Percentiles rank a stretch among this genome's conserved stretches.
phyloP scores from a whole-genome alignment of 2,888 invertebrate species.

The Aproaerema taeniolella region DNA sequence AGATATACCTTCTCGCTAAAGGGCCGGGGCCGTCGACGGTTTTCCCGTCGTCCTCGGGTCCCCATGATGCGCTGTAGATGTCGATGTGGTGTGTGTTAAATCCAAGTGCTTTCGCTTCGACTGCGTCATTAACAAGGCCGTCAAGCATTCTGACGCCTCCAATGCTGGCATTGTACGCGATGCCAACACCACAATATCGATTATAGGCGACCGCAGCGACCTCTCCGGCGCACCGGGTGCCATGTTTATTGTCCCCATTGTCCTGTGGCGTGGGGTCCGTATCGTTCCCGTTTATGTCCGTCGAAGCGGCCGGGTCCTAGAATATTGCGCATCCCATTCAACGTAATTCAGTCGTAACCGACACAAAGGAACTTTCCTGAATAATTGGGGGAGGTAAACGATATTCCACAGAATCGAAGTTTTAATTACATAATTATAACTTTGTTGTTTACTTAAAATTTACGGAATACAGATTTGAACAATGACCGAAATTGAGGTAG shows the following conservation, averaged over 20 bases:
- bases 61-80: slow-evolving; percentile 98
- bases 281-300: slow-evolving; percentile 98
- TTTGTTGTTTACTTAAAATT: slow-evolving; percentile 9
- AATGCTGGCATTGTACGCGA: slow-evolving; percentile 97
- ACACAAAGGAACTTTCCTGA: slow-evolving; percentile 2
- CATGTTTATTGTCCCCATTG: slow-evolving; percentile 99
- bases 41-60: slow-evolving; percentile 97
- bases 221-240: slow-evolving; percentile 98
- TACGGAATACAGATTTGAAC: not conserved
- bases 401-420: slow-evolving; percentile 4
- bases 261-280: slow-evolving; percentile 98
- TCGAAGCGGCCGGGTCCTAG: slow-evolving; percentile 95
- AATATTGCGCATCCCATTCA: slow-evolving; percentile 31
- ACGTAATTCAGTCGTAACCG: slow-evolving; percentile 6
- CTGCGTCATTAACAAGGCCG: slow-evolving; percentile 97
- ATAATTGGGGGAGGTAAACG: slow-evolving; percentile 5
- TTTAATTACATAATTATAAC: slow-evolving; percentile 11
- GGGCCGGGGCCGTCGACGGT: slow-evolving; percentile 98
- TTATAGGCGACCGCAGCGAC: slow-evolving; percentile 98
- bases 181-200: slow-evolving; percentile 97
- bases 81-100: slow-evolving; percentile 96
- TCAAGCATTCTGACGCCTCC: slow-evolving; percentile 98
- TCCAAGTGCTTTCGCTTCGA: slow-evolving; percentile 94
- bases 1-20: slow-evolving; percentile 82
- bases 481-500: not conserved